Percentiles rank a stretch among this genome's conserved stretches.
phyloP scores from a whole-genome alignment of 2,888 invertebrate genomes.

The Gastracanthus pulcherrimus region DNA sequence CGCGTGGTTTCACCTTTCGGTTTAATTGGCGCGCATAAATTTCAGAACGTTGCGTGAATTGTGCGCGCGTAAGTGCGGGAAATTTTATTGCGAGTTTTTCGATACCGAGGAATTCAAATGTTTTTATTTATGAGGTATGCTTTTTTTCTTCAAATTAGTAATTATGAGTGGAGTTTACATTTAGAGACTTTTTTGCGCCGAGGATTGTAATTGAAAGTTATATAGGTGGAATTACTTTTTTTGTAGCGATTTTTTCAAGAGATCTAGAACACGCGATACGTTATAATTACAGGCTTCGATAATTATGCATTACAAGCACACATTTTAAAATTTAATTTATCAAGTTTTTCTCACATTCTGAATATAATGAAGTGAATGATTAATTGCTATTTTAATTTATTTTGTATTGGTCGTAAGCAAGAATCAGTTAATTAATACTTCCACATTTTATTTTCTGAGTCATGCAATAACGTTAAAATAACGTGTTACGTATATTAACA shows the following conservation, averaged over 20 bases:
- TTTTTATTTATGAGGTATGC: neutral
- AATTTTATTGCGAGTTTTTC: neutral
- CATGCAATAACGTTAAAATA: neutral
- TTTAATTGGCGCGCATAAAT: conserved; percentile 44
- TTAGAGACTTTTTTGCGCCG: too few relatives aligned
- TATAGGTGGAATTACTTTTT: too few relatives aligned
- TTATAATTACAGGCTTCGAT: neutral
- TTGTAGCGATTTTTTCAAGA: too few relatives aligned
- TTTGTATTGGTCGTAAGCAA: neutral
- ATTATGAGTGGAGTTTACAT: neutral
- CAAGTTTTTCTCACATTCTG: neutral
- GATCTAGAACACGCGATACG: neutral
- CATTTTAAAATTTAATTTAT: neutral
- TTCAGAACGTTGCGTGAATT: conserved; percentile 10
- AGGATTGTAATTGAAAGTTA: too few relatives aligned
- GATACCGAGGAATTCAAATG: neutral
- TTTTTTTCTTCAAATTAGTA: neutral
- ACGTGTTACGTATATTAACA: neutral
- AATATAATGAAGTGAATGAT: neutral
- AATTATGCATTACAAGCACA: neutral
- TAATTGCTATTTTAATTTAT: neutral
- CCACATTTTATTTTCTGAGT: neutral
- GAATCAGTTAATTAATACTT: neutral
- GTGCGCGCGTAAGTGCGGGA: neutral
- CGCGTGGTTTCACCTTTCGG: neutral